Evolutionary conservation across 2,113 vertebrate species (phyloP).

Genomic region (Hippolais icterina): DNA sequence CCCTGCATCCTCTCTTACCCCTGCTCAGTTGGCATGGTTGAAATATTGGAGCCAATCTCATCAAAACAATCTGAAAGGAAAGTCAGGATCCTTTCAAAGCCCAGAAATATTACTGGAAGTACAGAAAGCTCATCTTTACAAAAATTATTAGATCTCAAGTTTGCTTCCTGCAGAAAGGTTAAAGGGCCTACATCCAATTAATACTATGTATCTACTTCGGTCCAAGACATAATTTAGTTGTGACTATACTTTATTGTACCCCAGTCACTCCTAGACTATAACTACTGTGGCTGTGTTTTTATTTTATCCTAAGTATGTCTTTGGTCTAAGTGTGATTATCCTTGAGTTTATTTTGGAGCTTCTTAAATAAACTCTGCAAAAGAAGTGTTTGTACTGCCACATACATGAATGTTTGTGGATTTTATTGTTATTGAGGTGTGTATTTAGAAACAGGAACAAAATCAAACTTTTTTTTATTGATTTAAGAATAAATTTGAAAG

Average conservation of each 20-base stretch:
- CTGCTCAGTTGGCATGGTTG: not conserved
- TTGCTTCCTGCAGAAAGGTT: conserved; percentile 76
- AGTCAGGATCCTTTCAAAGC: conserved; percentile 42
- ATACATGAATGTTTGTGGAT: not conserved
- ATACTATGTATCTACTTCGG: conserved; percentile 29
- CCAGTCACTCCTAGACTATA: conserved; percentile 29
- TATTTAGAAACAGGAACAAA: not conserved
- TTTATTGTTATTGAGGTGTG: not conserved
- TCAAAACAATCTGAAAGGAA: conserved; percentile 23
- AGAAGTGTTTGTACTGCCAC: not conserved
- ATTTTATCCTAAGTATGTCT: not conserved
- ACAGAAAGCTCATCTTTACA: conserved; percentile 69
- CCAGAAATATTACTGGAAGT: conserved; percentile 74
- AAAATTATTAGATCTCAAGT: conserved; percentile 74
- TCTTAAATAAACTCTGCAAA: not conserved
- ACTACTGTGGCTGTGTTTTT: not conserved
- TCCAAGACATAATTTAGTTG: conserved; percentile 65
- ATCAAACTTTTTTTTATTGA: not conserved
- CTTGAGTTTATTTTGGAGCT: not conserved
- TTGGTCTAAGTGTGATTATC: not conserved
- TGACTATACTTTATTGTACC: conserved; percentile 59
- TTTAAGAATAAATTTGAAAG: not conserved
- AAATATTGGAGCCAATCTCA: conserved; percentile 36
- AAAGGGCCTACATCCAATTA: conserved; percentile 77
- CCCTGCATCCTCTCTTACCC: not conserved